Percentiles rank a stretch among this genome's conserved stretches.
Evolutionary conservation across 2,797 vertebrate genomes (phyloP).

Genomic region (Miichthys miiuy): DNA sequence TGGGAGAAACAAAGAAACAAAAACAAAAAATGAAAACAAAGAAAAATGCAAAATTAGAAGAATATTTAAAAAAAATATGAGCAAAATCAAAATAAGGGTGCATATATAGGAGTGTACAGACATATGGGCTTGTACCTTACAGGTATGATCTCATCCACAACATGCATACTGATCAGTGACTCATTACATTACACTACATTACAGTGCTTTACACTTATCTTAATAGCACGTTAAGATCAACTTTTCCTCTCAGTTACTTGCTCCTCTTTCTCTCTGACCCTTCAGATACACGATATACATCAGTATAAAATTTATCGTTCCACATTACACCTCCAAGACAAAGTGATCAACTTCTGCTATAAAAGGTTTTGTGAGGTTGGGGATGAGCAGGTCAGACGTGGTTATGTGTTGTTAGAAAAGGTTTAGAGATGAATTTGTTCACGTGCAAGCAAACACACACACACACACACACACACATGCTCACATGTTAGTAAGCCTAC

Average conservation of each 20-base stretch:
- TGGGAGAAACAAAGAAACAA: constrained; percentile 36
- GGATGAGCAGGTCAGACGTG: constrained; percentile 2
- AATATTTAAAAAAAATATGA: constrained; percentile 30
- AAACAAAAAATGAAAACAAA: constrained; percentile 54
- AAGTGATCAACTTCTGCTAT: neutral
- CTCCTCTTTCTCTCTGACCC: neutral
- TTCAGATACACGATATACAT: neutral
- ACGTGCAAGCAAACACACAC: constrained; percentile 14
- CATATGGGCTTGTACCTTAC: neutral
- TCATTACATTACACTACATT: neutral
- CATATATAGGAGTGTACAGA: constrained; percentile 7
- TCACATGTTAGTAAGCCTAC: constrained; percentile 21
- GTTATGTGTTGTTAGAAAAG: constrained; percentile 2
- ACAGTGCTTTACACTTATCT: neutral
- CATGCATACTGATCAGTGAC: constrained; percentile 5
- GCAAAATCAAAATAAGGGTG: constrained; percentile 42
- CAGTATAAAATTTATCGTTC: neutral
- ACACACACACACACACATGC: constrained; percentile 32
- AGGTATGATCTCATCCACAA: constrained; percentile 8
- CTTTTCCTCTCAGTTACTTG: neutral
- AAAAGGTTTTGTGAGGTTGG: neutral
- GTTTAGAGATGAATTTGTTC: neutral
- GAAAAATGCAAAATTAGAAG: constrained; percentile 68
- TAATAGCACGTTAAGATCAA: neutral
- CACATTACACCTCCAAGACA: neutral